Evolutionary conservation across 2,888 invertebrate genomes (phyloP).

Genomic region (Lysandra bellargus): DNA sequence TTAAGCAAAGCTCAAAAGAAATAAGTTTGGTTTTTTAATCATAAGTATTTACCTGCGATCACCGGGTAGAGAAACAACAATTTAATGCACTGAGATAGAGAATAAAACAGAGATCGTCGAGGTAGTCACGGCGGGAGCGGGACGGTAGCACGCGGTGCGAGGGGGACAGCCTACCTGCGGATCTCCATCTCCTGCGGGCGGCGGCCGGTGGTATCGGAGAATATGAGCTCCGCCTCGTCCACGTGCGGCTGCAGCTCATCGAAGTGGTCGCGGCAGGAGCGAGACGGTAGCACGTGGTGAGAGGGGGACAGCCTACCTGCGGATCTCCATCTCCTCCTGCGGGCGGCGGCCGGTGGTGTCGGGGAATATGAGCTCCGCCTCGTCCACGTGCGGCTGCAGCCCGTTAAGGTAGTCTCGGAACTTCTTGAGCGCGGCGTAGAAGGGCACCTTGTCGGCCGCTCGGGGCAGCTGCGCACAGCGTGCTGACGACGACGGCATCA

Average conservation of each 20-base stretch:
- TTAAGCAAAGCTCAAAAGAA: background rate
- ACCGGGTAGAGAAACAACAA: background rate
- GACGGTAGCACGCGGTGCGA: background rate
- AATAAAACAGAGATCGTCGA: background rate
- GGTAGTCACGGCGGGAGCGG: background rate
- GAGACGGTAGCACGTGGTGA: background rate
- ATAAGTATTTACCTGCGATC: background rate
- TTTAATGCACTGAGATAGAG: background rate
- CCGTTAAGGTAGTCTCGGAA: slow-evolving; percentile 97
- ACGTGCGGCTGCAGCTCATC: slow-evolving; percentile 86
- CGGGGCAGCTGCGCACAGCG: slow-evolving; percentile 98
- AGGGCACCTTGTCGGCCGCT: slow-evolving; percentile 98
- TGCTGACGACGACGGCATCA: slow-evolving; percentile 99
- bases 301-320: slow-evolving; percentile 53
- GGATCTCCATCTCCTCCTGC: slow-evolving; percentile 79
- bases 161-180: slow-evolving; percentile 55
- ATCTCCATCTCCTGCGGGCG: slow-evolving; percentile 79
- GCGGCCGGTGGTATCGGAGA: slow-evolving; percentile 80
- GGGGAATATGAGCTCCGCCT: slow-evolving; percentile 92
- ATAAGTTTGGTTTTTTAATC: background rate
- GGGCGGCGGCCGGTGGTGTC: slow-evolving; percentile 73
- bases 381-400: slow-evolving; percentile 89
- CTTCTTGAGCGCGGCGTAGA: slow-evolving; percentile 96
- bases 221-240: slow-evolving; percentile 93
- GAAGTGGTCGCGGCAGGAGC: background rate